Percentiles rank a stretch among this genome's conserved stretches.
Conservation (phyloP, 2,797 vertebrate genomes). For the Phalanger gymnotis region DNA sequence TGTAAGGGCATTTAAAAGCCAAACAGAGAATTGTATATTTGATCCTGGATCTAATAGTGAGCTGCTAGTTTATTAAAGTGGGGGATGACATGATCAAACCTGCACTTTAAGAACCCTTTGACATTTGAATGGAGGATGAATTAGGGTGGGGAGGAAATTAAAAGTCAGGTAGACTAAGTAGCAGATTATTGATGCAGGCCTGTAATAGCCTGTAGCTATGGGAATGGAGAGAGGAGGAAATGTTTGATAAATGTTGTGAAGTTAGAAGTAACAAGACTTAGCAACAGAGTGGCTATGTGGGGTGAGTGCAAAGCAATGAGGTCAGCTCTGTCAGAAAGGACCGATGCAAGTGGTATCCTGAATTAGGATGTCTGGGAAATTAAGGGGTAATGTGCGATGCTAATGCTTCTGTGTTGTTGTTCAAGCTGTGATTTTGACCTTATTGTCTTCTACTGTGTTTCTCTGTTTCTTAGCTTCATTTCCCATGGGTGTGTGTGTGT, state of each 20-base stretch:
- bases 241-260: background rate
- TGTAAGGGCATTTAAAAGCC: background rate
- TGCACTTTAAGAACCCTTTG: background rate
- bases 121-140: background rate
- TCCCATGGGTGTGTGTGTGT: background rate
- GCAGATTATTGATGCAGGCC: too few relatives aligned
- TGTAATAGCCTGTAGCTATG: too few relatives aligned
- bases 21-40: background rate
- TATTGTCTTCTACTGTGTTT: background rate
- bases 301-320: background rate
- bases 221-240: background rate
- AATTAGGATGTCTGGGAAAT: background rate
- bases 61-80: background rate
- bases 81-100: background rate
- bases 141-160: background rate
- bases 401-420: background rate
- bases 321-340: background rate
- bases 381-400: background rate
- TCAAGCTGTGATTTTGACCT: background rate
- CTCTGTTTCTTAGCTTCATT: background rate
- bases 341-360: background rate
- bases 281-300: background rate
- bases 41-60: background rate
- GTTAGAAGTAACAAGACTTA: background rate
- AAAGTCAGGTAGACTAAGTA: background rate